Conservation (phyloP, 2,113 vertebrate species). For the Ptyas mucosa region DNA sequence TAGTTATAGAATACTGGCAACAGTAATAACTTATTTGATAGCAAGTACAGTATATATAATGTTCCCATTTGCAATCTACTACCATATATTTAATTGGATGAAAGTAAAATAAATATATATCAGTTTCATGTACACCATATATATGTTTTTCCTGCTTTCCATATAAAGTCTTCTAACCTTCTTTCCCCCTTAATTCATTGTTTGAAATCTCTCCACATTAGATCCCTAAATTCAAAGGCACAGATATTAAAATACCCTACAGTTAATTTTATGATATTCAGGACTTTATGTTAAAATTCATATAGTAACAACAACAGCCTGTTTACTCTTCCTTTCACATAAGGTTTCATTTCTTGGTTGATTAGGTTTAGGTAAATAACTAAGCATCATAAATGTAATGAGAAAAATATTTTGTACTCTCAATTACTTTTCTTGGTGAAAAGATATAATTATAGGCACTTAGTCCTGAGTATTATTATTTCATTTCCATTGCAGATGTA, state of each 20-base stretch:
- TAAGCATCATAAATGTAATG: conserved; percentile 1
- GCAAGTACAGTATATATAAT: neutral
- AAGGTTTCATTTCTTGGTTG: conserved; percentile 6
- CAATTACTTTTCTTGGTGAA: neutral
- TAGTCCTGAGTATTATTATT: neutral
- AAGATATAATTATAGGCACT: neutral
- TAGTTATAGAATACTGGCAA: too few species aligned
- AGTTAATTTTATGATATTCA: neutral
- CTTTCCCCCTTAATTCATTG: neutral
- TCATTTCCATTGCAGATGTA: neutral
- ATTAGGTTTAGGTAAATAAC: conserved; percentile 1
- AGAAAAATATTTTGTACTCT: neutral
- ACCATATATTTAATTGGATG: neutral
- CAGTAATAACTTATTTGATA: neutral
- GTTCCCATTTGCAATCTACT: neutral
- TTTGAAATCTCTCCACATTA: neutral
- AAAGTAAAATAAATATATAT: neutral
- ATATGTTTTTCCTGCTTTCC: neutral
- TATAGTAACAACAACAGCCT: neutral
- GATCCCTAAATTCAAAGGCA: neutral
- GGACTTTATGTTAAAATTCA: neutral
- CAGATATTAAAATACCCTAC: neutral
- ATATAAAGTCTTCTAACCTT: neutral
- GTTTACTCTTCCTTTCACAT: conserved; percentile 9
- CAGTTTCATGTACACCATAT: neutral